Evolutionary conservation across 1,140 invertebrate species (phyloP).

Genomic region (Venturia canescens): DNA sequence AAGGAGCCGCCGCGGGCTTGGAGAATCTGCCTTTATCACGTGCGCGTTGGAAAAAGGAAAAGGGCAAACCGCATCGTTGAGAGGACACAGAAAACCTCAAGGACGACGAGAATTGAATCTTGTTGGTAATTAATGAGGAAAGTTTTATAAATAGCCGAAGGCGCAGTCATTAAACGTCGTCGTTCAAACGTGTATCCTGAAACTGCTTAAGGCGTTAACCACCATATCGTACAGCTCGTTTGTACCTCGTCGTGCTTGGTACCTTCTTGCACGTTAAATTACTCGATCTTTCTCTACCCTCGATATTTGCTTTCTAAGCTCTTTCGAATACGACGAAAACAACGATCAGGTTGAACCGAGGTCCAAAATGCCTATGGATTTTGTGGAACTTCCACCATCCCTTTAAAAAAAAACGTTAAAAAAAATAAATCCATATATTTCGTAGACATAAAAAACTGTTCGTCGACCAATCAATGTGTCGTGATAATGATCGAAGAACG

Average conservation of each 20-base stretch:
- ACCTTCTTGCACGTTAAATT: constrained; percentile 51
- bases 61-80: constrained; percentile 44
- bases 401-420: too few species aligned
- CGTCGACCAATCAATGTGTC: too few species aligned
- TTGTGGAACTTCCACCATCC: not conserved
- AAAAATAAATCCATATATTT: not conserved
- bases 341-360: not conserved
- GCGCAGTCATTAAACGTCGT: constrained; percentile 64
- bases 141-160: constrained; percentile 71
- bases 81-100: constrained; percentile 50
- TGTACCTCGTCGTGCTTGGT: constrained; percentile 8
- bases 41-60: constrained; percentile 50
- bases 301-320: constrained; percentile 6
- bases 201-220: constrained; percentile 47
- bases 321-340: too few species aligned
- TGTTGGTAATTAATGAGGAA: constrained; percentile 72
- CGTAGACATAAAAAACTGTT: too few species aligned
- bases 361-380: not conserved
- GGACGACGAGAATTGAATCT: constrained; percentile 65
- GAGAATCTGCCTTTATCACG: not conserved
- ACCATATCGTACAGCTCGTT: constrained; percentile 47
- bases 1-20: constrained; percentile 18
- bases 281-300: constrained; percentile 61
- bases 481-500: too few species aligned
- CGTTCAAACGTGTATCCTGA: constrained; percentile 61